These are phyloP conservation scores for Nyctibius bracteatus DNA, from an alignment of 2,113 vertebrate genomes.

Conservation along the genomic window DNA sequence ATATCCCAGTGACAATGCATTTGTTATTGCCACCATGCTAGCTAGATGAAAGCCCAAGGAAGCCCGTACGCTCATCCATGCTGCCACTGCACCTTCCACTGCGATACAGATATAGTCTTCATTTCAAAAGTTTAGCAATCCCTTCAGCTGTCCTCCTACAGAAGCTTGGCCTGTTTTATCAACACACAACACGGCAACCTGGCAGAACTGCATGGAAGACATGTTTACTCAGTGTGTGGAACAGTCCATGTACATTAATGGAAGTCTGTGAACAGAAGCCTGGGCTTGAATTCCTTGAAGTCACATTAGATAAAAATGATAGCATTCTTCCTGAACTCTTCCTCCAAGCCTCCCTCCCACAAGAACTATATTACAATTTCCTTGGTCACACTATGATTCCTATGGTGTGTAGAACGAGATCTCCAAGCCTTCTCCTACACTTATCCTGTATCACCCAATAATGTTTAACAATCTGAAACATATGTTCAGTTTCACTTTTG, in stretches of 20 bases:
- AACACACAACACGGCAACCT: background rate
- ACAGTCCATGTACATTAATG: background rate
- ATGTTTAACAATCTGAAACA: background rate
- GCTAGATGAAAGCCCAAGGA: background rate
- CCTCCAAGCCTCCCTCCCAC: background rate
- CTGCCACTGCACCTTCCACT: background rate
- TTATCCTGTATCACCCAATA: background rate
- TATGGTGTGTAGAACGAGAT: background rate
- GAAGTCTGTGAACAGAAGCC: background rate
- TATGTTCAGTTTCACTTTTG: background rate
- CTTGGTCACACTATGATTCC: background rate
- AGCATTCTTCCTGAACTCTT: background rate
- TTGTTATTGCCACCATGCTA: background rate
- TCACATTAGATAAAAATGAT: background rate
- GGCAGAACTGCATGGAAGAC: background rate
- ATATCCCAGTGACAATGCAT: fast-evolving
- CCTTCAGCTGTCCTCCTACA: background rate
- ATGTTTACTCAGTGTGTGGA: fast-evolving
- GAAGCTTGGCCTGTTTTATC: background rate
- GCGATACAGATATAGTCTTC: background rate
- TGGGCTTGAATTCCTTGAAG: background rate
- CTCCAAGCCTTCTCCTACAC: background rate
- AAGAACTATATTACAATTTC: background rate
- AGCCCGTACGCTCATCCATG: background rate
- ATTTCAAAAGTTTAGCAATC: background rate